These are phyloP conservation scores for Galago senegalensis DNA, from an alignment of 2,797 vertebrate genomes.

Conservation along the genomic window DNA sequence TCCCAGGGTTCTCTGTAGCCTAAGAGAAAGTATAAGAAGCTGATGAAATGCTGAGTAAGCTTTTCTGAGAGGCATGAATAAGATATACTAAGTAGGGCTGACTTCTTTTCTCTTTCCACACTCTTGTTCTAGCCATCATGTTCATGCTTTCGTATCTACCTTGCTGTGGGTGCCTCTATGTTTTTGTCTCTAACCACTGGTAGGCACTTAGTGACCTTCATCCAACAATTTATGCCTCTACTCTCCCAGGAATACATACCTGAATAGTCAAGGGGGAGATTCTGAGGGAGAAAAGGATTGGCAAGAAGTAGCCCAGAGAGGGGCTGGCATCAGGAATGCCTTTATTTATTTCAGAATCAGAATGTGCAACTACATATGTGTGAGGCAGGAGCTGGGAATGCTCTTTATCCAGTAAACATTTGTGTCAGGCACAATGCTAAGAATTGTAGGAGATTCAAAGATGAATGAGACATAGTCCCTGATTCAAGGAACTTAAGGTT, in stretches of 20 bases:
- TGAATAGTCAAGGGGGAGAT: background rate
- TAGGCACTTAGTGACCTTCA: background rate
- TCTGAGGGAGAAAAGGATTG: background rate
- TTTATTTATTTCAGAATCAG: conserved; percentile 40
- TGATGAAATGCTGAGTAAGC: background rate
- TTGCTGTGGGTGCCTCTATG: background rate
- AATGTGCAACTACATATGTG: background rate
- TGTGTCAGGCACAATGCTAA: background rate
- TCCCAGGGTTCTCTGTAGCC: background rate
- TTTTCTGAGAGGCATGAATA: background rate
- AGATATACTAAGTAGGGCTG: background rate
- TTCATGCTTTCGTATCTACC: background rate
- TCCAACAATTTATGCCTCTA: background rate
- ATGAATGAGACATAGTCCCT: background rate
- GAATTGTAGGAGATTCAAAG: background rate
- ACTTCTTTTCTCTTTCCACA: background rate
- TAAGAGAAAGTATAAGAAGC: background rate
- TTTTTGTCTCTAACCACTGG: background rate
- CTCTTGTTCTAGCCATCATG: background rate
- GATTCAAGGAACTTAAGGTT: background rate
- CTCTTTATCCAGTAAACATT: conserved; percentile 27
- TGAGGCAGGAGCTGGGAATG: background rate
- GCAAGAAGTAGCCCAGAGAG: background rate
- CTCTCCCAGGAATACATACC: background rate
- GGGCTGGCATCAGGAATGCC: background rate